Percentiles rank a stretch among this genome's conserved stretches.
phyloP scores from a whole-genome alignment of 2,888 invertebrate genomes.

The Nipponacmea schrenckii region DNA sequence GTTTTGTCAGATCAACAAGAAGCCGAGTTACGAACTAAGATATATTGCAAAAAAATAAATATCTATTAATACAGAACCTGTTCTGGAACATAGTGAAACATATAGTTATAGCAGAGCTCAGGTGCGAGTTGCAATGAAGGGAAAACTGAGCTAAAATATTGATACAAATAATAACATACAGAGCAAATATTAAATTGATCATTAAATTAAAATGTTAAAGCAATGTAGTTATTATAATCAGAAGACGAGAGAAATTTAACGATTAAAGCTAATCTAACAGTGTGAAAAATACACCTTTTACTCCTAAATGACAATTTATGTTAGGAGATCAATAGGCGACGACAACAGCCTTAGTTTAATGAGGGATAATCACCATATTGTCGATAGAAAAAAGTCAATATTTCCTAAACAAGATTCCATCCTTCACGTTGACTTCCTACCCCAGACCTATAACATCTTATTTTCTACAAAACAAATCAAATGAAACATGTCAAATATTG shows the following conservation, averaged over 20 bases:
- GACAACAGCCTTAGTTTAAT: not conserved
- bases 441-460: not conserved
- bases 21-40: too few relatives aligned
- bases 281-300: not conserved
- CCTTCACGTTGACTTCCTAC: not conserved
- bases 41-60: too few relatives aligned
- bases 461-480: not conserved
- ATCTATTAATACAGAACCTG: too few relatives aligned
- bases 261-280: constrained; percentile 1
- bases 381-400: not conserved
- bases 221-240: not conserved
- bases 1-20: too few relatives aligned
- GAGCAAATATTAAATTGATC: too few relatives aligned
- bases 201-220: too few relatives aligned
- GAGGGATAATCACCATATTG: not conserved
- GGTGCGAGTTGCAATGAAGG: too few relatives aligned
- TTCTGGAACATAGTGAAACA: too few relatives aligned
- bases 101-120: too few relatives aligned
- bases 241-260: not conserved
- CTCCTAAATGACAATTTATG: not conserved
- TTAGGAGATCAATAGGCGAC: not conserved
- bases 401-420: constrained; percentile 1
- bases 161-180: too few relatives aligned
- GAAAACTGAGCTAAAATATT: too few relatives aligned
- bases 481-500: not conserved